Base-by-base conservation (phyloP, 2,888 invertebrate species). In the Hirtodrosophila alboralis region DNA sequence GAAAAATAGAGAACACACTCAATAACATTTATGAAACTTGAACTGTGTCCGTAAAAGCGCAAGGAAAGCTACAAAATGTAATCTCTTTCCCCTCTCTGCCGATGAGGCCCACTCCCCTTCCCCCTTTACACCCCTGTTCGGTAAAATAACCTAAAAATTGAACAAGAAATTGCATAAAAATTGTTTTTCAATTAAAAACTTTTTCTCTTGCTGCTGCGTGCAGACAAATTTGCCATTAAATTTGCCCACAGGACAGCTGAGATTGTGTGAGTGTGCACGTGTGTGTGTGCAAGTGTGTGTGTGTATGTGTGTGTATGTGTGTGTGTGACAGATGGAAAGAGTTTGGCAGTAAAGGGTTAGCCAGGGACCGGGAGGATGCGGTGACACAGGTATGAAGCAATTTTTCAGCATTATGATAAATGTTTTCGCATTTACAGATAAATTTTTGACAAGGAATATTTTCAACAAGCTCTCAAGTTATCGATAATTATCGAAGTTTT, bases 101-200 rank as follows among this genome's bases (percentile, higher is more conserved):
- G n/a, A n/a, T n/a, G n/a, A n/a, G n/a, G n/a, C n/a, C n/a, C n/a
- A n/a, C n/a, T n/a, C n/a, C n/a, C n/a, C n/a, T n/a, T n/a, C n/a
- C n/a, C 14, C 13, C n/a, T 23, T n/a, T 8, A 3, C 26, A 26
- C 9, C 45, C 9, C 34, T 9, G 7, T 5, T 18, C 2, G 18
- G 2, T 2, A 57, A 59, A 45, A 49, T 60, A 57, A 53, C 37
- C 36, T 33, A 67, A 69, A 67, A 56, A 73, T 58, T 54, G 45
- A 59, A 58, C 67, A 74, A 65, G 61, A 62, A 68, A 69, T 64
- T 48, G 64, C 49, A 53, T 51, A 64, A 73, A 81, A 75, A 67
- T 74, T 75, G 75, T 74, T 81, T 81, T 81, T 81, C 81, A 81
- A 81, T 81, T 81, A 81, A 81, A 84, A 81, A 80, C 65, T 80